Evolutionary conservation across 1,140 invertebrate species (phyloP), one percentile per base, ranked within the genome.

Genomic region (Papilio aristodemus): DNA sequence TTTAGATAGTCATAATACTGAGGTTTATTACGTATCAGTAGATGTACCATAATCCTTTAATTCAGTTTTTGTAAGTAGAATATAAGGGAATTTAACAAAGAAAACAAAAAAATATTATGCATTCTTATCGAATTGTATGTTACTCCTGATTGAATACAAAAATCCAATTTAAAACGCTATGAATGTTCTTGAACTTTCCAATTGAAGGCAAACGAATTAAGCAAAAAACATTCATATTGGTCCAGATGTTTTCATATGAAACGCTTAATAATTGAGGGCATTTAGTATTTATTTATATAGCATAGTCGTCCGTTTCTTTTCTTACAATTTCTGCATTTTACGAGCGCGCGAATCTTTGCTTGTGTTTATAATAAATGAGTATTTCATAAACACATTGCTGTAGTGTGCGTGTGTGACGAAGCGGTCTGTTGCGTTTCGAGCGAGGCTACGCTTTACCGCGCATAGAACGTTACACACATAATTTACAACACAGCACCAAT

Each of bases 321-420:
- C n/a, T 43, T 14, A 41, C 39, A 11, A 41, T 46, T 46, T 17
- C 19, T 19, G 43, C 14, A 46, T 46, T 46, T 17, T 19, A 46
- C 6, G 19, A 19, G 43, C 43, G 43, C 17, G 17, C 43, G 43
- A n/a, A n/a, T n/a, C n/a, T n/a, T n/a, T n/a, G n/a, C n/a, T n/a
- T n/a, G n/a, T n/a, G n/a, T n/a, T n/a, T n/a, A n/a, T n/a, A n/a
- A n/a, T n/a, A n/a, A n/a, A n/a, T n/a, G n/a, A n/a, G n/a, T n/a
- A n/a, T n/a, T n/a, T n/a, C n/a, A n/a, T n/a, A 1, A 22, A 11
- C 19, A 50, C 9, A 14, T 0, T 14, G 6, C 13, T 50, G 4
- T 46, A 22, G 46, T 50, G 46, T 50, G 17, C 19, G 46, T 50
- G 8, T 22, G 17, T 50, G 46, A 50, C 17, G 46, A 50, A 50